phyloP scores from a whole-genome alignment of 2,113 vertebrate genomes.

The Puntigrus tetrazona region DNA sequence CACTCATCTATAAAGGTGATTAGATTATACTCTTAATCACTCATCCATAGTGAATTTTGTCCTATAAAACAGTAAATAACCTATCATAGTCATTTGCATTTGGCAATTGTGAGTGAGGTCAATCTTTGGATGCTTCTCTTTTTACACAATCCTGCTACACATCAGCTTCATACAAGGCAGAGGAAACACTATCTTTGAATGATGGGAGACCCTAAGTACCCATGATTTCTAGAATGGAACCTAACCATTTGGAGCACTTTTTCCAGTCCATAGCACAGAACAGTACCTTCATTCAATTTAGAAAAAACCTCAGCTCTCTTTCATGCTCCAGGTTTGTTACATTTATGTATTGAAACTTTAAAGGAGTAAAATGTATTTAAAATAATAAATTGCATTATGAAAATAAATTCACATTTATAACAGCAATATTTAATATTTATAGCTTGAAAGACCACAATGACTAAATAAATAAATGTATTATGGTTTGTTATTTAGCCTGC shows the following conservation, averaged over 20 bases:
- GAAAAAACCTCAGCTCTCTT: constrained; percentile 62
- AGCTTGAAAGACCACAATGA: too few relatives aligned
- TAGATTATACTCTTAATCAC: background rate
- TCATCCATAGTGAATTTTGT: background rate
- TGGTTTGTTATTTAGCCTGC: too few relatives aligned
- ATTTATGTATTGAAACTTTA: too few relatives aligned
- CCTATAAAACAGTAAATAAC: background rate
- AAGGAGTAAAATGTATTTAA: too few relatives aligned
- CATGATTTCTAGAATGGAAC: background rate
- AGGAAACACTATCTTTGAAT: background rate
- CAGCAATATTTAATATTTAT: too few relatives aligned
- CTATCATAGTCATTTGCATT: background rate
- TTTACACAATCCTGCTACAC: background rate
- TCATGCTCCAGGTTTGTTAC: constrained; percentile 74
- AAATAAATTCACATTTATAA: too few relatives aligned
- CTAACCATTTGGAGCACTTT: background rate
- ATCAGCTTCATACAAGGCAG: background rate
- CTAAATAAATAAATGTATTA: too few relatives aligned
- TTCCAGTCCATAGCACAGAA: background rate
- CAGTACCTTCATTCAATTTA: background rate
- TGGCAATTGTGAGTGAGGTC: constrained; percentile 26
- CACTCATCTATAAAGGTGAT: background rate
- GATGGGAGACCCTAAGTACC: background rate
- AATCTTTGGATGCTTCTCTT: too few relatives aligned
- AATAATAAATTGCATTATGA: too few relatives aligned